These are phyloP conservation scores for Eupeodes luniger DNA, from an alignment of 2,888 invertebrate species.

Conservation along the genomic window DNA sequence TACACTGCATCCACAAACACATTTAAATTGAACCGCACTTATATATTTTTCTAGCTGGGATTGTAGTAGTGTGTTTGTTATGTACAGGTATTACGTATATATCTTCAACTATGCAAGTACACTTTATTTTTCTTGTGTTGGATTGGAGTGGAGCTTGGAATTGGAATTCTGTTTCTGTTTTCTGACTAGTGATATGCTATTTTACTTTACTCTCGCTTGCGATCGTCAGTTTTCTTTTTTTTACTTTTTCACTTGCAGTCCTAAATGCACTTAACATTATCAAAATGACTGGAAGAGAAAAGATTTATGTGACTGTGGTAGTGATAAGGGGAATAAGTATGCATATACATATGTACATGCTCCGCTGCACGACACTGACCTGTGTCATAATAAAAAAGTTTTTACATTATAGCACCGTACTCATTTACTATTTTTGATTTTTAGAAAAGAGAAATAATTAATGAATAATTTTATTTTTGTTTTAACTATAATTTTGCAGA, in stretches of 20 bases:
- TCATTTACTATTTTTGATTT: conserved; percentile 39
- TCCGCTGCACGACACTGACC: conserved; percentile 69
- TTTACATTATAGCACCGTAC: conserved; percentile 54
- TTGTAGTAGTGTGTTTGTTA: neutral
- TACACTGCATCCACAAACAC: conserved; percentile 45
- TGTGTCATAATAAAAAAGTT: conserved; percentile 72
- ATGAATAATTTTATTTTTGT: conserved; percentile 21
- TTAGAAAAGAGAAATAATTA: conserved; percentile 30
- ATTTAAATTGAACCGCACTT: conserved; percentile 22
- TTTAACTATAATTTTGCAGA: conserved; percentile 15
- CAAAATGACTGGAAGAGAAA: conserved; percentile 40
- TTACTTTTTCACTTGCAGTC: conserved; percentile 22
- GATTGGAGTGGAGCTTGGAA: conserved; percentile 10
- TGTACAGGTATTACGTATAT: neutral
- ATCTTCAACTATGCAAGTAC: conserved; percentile 52
- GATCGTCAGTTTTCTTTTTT: conserved; percentile 50
- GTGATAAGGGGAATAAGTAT: conserved; percentile 48
- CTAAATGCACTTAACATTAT: conserved; percentile 39
- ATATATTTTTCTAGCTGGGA: neutral
- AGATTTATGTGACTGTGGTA: conserved; percentile 46
- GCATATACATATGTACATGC: conserved; percentile 16
- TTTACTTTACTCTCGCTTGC: conserved; percentile 61
- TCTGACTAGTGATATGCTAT: conserved; percentile 63
- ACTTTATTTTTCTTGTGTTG: conserved; percentile 23
- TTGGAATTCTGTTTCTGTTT: too few relatives aligned